Percentiles rank a stretch among this genome's conserved stretches.
phyloP scores from a whole-genome alignment of 2,797 vertebrate genomes.

The Sebastes itinus region DNA sequence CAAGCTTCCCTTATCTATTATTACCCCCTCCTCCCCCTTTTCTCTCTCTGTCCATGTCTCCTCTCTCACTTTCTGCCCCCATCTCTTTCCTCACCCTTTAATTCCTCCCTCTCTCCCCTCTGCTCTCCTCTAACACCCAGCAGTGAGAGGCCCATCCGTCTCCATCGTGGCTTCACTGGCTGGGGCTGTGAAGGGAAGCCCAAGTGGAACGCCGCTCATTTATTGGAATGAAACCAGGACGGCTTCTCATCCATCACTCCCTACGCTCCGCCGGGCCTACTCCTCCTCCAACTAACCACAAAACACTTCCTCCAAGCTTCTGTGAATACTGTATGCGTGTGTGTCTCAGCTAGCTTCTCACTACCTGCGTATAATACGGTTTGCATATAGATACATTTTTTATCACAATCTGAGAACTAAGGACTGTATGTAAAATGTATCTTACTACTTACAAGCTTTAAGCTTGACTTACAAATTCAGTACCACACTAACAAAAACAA shows the following conservation, averaged over 20 bases:
- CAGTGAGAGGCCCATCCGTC: constrained; percentile 74
- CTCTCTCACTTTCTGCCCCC: not conserved
- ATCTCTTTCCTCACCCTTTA: constrained; percentile 43
- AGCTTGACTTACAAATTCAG: constrained; percentile 3
- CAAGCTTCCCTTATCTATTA: constrained; percentile 3
- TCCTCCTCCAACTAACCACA: constrained; percentile 60
- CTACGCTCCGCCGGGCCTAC: constrained; percentile 48
- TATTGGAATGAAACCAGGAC: constrained; percentile 80
- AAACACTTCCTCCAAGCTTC: constrained; percentile 34
- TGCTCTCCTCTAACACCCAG: constrained; percentile 51
- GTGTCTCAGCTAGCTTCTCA: constrained; percentile 7
- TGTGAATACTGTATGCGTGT: constrained; percentile 11
- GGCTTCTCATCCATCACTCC: constrained; percentile 80
- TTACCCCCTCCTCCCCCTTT: not conserved
- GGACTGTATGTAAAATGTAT: not conserved
- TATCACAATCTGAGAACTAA: not conserved
- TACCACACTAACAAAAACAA: not conserved
- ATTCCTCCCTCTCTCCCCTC: constrained; percentile 38
- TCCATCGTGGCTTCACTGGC: constrained; percentile 63
- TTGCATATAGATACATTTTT: not conserved
- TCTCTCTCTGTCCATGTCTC: constrained; percentile 7
- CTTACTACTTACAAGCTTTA: not conserved
- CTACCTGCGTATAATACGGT: not conserved
- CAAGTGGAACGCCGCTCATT: constrained; percentile 82
- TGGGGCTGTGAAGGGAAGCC: constrained; percentile 73